Percentiles rank a stretch among this genome's conserved stretches.
Evolutionary conservation across 2,797 vertebrate species (phyloP).

Genomic region (Podarcis siculus): DNA sequence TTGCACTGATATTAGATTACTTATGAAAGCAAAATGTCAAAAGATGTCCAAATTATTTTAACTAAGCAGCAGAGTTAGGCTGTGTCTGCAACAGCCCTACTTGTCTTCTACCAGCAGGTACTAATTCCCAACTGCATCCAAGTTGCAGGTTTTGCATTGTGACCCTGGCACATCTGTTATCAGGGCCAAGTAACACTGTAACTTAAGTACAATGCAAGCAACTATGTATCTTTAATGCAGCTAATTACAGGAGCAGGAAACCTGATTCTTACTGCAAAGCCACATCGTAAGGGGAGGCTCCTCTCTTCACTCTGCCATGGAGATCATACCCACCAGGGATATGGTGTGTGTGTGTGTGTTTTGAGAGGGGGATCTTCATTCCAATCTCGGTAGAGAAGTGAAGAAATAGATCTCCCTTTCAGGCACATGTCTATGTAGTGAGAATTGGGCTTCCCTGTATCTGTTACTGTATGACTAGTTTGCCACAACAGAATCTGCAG

Average conservation of each 20-base stretch:
- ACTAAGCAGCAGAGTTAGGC: neutral
- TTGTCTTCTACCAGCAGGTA: constrained; percentile 2
- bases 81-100: neutral
- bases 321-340: too few relatives aligned
- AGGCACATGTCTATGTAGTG: neutral
- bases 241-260: neutral
- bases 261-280: neutral
- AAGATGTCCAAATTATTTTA: neutral
- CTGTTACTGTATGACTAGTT: too few relatives aligned
- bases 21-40: neutral
- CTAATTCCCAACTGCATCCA: neutral
- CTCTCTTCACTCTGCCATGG: too few relatives aligned
- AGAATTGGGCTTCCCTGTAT: neutral
- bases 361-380: neutral
- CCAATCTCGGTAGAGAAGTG: neutral
- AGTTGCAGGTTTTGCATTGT: neutral
- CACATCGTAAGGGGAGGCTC: neutral
- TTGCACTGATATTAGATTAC: neutral
- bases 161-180: too few relatives aligned
- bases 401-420: neutral
- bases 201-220: too few relatives aligned
- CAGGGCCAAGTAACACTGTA: neutral
- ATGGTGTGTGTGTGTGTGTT: neutral
- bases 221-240: neutral
- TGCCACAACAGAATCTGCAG: neutral